Percentiles rank a stretch among this genome's conserved stretches.
Evolutionary conservation across 1,140 invertebrate genomes (phyloP).

Genomic region (Papilio polyxenes): DNA sequence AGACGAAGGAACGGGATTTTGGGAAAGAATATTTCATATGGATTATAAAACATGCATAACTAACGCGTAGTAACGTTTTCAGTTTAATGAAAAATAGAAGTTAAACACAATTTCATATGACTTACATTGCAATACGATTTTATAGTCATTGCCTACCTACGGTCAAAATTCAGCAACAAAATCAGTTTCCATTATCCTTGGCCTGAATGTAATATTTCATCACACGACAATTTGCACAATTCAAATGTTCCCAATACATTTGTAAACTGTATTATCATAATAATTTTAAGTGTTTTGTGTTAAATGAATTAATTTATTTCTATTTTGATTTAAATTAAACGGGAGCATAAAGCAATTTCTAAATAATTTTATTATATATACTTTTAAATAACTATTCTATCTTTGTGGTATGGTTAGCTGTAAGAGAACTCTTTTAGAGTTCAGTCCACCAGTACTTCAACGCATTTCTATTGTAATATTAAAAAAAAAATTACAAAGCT

Average conservation of each 20-base stretch:
- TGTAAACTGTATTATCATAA: background rate
- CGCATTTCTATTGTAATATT: too few relatives aligned
- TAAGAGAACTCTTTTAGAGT: too few relatives aligned
- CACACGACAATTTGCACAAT: constrained; percentile 20
- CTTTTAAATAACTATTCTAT: too few relatives aligned
- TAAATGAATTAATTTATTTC: background rate
- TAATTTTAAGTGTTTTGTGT: background rate
- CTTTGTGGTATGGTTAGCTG: too few relatives aligned
- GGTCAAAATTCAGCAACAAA: background rate
- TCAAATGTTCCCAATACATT: background rate
- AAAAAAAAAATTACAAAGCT: too few relatives aligned
- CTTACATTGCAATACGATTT: background rate
- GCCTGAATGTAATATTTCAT: constrained; percentile 12
- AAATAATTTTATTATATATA: too few relatives aligned
- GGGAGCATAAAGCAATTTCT: too few relatives aligned
- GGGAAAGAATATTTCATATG: background rate
- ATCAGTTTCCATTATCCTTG: constrained; percentile 14
- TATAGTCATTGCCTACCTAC: background rate
- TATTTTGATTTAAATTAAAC: background rate
- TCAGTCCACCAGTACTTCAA: too few relatives aligned
- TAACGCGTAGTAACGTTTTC: background rate
- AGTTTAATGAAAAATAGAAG: background rate
- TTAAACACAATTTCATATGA: background rate
- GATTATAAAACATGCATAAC: background rate
- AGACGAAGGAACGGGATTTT: background rate